Conservation (phyloP, 2,113 vertebrate species). For the Romanogobio albipinnatus region DNA sequence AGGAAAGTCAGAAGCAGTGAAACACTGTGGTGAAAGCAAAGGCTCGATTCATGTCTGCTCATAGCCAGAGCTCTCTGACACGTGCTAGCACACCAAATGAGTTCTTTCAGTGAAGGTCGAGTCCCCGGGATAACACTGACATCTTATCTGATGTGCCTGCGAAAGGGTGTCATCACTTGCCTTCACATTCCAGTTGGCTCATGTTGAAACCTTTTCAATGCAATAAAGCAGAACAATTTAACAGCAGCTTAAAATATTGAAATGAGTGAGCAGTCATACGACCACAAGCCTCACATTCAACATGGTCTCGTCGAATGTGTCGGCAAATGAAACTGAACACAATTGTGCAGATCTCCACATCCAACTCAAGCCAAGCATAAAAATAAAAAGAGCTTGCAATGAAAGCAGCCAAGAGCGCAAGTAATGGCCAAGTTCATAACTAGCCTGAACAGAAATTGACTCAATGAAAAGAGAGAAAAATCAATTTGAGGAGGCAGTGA, state of each 20-base stretch:
- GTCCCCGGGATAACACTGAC: slow-evolving; percentile 26
- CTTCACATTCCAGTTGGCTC: not conserved
- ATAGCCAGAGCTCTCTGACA: slow-evolving; percentile 13
- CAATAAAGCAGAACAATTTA: slow-evolving; percentile 19
- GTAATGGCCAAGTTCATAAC: slow-evolving; percentile 5
- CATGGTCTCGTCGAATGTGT: not conserved
- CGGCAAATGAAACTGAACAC: not conserved
- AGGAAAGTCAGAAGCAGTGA: slow-evolving; percentile 25
- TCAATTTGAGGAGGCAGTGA: not conserved
- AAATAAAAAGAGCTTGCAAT: not conserved
- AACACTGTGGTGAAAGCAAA: slow-evolving; percentile 11
- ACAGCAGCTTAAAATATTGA: slow-evolving; percentile 10
- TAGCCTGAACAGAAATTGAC: slow-evolving; percentile 16
- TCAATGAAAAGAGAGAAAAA: not conserved
- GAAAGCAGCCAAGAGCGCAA: not conserved
- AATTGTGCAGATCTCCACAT: not conserved
- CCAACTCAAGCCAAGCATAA: not conserved
- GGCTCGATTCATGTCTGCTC: not conserved
- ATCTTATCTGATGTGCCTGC: slow-evolving; percentile 48
- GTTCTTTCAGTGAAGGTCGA: slow-evolving; percentile 38
- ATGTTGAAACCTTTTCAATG: slow-evolving; percentile 6
- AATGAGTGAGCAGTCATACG: not conserved
- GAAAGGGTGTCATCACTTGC: slow-evolving; percentile 28
- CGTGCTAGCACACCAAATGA: slow-evolving; percentile 18
- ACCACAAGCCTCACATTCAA: not conserved